Conservation (phyloP, 2,888 invertebrate species). For the Orchestes rusci region DNA sequence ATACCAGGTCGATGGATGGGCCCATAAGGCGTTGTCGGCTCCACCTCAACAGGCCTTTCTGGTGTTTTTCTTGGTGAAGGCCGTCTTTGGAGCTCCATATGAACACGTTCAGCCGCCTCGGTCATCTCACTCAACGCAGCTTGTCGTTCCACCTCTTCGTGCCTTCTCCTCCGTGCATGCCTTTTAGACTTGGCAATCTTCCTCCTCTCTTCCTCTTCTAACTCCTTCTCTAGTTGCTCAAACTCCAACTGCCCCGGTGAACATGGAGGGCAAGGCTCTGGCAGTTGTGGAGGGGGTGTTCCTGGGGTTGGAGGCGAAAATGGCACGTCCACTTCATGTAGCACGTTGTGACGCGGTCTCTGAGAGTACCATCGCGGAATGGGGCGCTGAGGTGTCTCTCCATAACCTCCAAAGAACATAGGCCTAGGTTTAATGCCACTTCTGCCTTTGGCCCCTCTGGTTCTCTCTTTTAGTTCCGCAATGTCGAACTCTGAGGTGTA, state of each 20-base stretch:
- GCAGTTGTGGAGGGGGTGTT: conserved; percentile 7
- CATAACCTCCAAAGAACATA: conserved; percentile 12
- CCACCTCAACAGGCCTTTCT: too few species aligned
- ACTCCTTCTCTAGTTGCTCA: not conserved
- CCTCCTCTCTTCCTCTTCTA: not conserved
- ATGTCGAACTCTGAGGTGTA: too few species aligned
- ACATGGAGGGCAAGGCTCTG: not conserved
- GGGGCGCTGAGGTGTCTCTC: conserved; percentile 10
- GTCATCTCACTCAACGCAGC: not conserved
- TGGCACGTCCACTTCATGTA: conserved; percentile 8
- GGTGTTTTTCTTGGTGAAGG: too few species aligned
- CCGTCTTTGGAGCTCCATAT: too few species aligned
- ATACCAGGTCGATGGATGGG: too few species aligned
- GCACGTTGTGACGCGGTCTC: conserved; percentile 3
- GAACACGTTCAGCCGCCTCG: not conserved
- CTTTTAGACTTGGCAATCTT: not conserved
- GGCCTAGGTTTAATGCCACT: conserved; percentile 12
- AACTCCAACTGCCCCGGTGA: not conserved
- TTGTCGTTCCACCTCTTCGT: not conserved
- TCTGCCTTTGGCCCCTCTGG: conserved; percentile 3
- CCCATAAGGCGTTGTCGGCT: too few species aligned
- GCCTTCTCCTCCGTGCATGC: not conserved
- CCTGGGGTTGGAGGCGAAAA: conserved; percentile 1
- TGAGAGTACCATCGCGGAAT: conserved; percentile 12
- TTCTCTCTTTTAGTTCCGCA: conserved; percentile 4